phyloP scores from a whole-genome alignment of 2,113 vertebrate species.

The Phrynosoma platyrhinos region DNA sequence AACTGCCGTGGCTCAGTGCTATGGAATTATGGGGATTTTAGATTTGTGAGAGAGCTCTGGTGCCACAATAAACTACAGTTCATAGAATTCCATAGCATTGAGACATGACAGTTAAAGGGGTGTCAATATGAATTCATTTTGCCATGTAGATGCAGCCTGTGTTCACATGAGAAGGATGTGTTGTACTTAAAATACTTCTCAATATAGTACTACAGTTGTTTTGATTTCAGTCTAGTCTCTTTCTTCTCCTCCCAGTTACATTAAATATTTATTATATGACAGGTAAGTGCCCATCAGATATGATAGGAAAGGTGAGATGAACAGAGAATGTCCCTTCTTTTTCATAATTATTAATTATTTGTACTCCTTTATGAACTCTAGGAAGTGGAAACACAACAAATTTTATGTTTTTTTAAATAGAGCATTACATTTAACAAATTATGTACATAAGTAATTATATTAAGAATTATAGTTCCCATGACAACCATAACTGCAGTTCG shows the following conservation, averaged over 20 bases:
- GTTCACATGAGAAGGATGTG: background rate
- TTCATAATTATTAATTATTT: constrained; percentile 2
- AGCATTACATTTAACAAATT: constrained; percentile 36
- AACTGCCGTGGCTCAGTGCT: no score
- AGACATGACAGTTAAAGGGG: no score
- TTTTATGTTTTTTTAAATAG: background rate
- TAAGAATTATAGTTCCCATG: constrained; percentile 55
- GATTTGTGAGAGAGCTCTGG: no score
- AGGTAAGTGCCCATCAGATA: background rate
- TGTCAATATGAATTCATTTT: no score
- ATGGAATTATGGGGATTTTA: no score
- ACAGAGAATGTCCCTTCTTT: background rate
- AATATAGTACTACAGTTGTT: background rate
- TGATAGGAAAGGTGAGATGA: background rate
- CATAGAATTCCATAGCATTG: no score
- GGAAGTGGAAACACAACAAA: constrained; percentile 21
- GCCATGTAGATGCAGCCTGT: background rate
- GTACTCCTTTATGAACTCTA: background rate
- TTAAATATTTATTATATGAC: background rate
- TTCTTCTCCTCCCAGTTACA: no score
- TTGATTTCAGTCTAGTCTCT: background rate
- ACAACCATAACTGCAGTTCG: constrained; percentile 47
- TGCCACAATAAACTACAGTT: no score
- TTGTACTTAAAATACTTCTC: background rate
- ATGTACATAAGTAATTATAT: constrained; percentile 42